Conservation (phyloP, 1,140 invertebrate genomes). For the Bombus ignitus region DNA sequence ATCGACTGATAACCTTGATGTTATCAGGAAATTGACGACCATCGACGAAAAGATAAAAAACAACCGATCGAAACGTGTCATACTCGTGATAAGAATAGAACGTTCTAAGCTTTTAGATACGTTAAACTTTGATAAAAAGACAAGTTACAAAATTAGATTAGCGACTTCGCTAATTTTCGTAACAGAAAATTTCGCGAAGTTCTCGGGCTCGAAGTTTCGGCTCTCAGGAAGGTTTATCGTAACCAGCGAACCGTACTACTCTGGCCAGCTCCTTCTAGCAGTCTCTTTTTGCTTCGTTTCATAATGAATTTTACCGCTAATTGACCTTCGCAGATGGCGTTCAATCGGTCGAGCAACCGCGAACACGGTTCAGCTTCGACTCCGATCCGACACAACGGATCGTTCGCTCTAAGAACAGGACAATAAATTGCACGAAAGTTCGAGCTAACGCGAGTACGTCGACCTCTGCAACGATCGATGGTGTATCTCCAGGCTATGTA, state of each 20-base stretch:
- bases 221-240: not conserved
- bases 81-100: not conserved
- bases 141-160: not conserved
- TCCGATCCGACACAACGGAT: not conserved
- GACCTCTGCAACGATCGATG: slow-evolving; percentile 60
- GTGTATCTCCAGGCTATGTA: slow-evolving; percentile 31
- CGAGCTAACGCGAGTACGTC: slow-evolving; percentile 53
- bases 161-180: not conserved
- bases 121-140: not conserved
- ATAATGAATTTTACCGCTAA: slow-evolving; percentile 35
- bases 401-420: slow-evolving; percentile 24
- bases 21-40: slow-evolving; percentile 7
- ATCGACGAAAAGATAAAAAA: slow-evolving; percentile 11
- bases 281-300: not conserved
- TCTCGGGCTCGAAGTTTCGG: not conserved
- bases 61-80: not conserved
- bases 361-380: not conserved
- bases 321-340: slow-evolving; percentile 17
- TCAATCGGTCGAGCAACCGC: not conserved
- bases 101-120: not conserved
- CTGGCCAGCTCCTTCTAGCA: not conserved
- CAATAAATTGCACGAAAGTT: slow-evolving; percentile 44
- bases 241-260: not conserved
- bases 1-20: not conserved
- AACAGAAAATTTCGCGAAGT: not conserved